Evolutionary conservation across 2,113 vertebrate species (phyloP), one percentile per base, ranked within the genome.

Genomic region (Sceloporus undulatus): DNA sequence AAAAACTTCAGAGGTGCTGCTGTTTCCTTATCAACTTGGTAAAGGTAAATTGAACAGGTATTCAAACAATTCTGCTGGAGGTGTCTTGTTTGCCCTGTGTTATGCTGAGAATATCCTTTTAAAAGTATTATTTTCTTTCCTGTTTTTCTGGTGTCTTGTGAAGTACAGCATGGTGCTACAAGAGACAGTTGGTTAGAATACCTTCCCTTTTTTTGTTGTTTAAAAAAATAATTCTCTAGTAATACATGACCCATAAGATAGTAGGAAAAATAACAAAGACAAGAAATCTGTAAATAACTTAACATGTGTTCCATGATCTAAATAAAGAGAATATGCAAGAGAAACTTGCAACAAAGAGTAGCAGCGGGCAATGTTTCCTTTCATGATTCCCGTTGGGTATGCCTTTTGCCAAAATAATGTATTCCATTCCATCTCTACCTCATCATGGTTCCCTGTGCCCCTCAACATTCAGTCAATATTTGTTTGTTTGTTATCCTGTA

Each of bases 41-140:
- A 68, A 66, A 82, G 86, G 76, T 77, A 77, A 82, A 88, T 77
- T 82, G 74, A 19, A 76, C 40, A 76, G 19, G 11, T 76, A 76
- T 80, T 80, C 66, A 80, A 59, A 87, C 66, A 73, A 34, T 68
- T 77, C 34, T 52, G 29, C 21, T 34, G 62, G 4, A 27, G 54
- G 6, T 25, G 5, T 79, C 40, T 14, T 87, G n/a, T 71, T 76
- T 82, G 42, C 38, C 79, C 19, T 11, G 54, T 38, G 9, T 40
- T 42, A 14, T 16, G 52, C 71, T 52, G 21, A 65, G 27, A 76
- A 82, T 13, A 76, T 87, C 42, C 40, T 82, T 82, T 52, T 14
- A 75, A 65, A 76, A 76, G 10, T 27, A 82, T 52, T 19, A 4
- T 23, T 34, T 34, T 29, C 7, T 40, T 14, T n/a, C 6, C 23